phyloP scores from a whole-genome alignment of 2,797 vertebrate genomes.

The Tiaroga cobitis region DNA sequence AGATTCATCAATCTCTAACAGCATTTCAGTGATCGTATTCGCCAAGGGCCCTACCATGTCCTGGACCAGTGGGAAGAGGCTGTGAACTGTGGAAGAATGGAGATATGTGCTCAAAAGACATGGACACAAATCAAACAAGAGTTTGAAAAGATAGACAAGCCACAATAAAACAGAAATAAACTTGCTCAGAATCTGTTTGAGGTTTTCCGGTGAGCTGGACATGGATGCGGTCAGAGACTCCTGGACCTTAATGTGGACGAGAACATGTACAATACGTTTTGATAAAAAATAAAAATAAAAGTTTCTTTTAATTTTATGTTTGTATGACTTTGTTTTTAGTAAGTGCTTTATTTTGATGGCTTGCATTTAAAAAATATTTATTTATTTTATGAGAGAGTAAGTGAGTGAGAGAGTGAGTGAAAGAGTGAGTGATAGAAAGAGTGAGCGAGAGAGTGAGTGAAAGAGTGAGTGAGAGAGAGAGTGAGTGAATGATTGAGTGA shows the following conservation, averaged over 20 bases:
- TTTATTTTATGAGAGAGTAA: too few species aligned
- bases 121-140: not conserved
- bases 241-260: constrained; percentile 92
- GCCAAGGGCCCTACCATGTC: constrained; percentile 93
- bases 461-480: too few species aligned
- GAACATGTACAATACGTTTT: not conserved
- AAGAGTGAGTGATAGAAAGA: too few species aligned
- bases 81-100: constrained; percentile 80
- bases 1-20: constrained; percentile 96
- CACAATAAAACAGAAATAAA: constrained; percentile 18
- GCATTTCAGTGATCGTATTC: constrained; percentile 96
- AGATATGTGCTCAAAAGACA: not conserved
- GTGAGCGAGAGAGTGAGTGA: too few species aligned
- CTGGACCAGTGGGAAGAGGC: constrained; percentile 95
- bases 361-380: too few species aligned
- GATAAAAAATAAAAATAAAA: too few species aligned
- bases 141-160: not conserved
- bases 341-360: too few species aligned
- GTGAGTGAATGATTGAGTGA: too few species aligned
- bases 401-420: too few species aligned
- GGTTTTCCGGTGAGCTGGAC: constrained; percentile 94
- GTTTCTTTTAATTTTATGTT: too few species aligned
- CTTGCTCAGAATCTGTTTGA: constrained; percentile 98
- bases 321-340: too few species aligned
- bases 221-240: constrained; percentile 95